Conservation (phyloP, 2,888 invertebrate species). For the Tenthredo livida region DNA sequence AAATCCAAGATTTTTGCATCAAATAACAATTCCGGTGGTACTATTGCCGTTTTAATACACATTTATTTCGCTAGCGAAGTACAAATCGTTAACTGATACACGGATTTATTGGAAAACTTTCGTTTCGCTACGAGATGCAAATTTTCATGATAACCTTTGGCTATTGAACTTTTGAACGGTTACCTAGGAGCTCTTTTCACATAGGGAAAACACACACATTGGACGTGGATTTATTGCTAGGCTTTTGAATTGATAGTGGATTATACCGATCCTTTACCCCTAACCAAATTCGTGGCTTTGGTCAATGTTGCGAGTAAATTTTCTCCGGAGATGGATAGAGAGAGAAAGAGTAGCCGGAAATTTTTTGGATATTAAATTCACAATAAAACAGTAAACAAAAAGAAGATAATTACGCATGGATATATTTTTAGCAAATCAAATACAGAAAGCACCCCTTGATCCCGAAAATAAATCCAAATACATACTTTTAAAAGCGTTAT, state of each 20-base stretch:
- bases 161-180: slow-evolving; percentile 15
- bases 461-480: background rate
- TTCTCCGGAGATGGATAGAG: background rate
- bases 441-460: background rate
- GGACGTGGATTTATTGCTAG: slow-evolving; percentile 32
- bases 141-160: background rate
- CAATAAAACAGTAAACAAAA: background rate
- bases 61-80: background rate
- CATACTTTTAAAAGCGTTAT: background rate
- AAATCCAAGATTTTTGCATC: background rate
- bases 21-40: background rate
- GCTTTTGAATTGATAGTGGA: slow-evolving; percentile 31
- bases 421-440: background rate
- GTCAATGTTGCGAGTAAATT: slow-evolving; percentile 38
- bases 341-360: background rate
- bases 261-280: slow-evolving; percentile 28
- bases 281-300: background rate
- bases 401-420: background rate
- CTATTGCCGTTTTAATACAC: background rate
- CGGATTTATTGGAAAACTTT: slow-evolving; percentile 16
- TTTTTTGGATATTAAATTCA: background rate
- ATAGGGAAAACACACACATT: background rate
- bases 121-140: background rate
- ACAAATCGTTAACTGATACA: background rate
- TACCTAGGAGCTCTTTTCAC: slow-evolving; percentile 21